phyloP scores from a whole-genome alignment of 2,888 invertebrate genomes.

The Gisinianus flammeolus region DNA sequence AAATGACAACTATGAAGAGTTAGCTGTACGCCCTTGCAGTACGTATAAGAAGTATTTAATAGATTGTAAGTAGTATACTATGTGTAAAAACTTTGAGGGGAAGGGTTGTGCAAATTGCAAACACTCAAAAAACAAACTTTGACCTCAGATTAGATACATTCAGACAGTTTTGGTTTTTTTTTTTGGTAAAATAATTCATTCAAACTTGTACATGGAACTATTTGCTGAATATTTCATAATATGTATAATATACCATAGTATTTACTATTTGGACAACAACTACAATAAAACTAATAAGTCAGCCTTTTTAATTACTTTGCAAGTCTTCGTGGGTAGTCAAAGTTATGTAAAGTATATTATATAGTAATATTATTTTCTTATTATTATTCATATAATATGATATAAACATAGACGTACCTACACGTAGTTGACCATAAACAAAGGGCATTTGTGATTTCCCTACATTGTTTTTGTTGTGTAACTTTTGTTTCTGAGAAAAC shows the following conservation, averaged over 20 bases:
- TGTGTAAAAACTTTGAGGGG: background rate
- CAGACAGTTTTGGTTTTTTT: background rate
- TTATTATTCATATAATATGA: background rate
- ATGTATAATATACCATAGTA: too few species aligned
- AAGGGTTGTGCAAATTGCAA: background rate
- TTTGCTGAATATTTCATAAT: background rate
- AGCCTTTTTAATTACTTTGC: constrained; percentile 40
- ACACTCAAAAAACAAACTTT: background rate
- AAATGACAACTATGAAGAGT: too few species aligned
- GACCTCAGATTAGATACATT: background rate
- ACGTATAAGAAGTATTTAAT: background rate
- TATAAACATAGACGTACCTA: constrained; percentile 12
- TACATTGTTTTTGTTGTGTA: background rate
- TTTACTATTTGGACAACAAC: background rate
- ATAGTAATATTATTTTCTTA: background rate
- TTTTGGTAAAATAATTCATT: background rate
- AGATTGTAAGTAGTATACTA: too few species aligned
- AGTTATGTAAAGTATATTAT: constrained; percentile 32
- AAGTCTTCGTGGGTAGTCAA: constrained; percentile 41
- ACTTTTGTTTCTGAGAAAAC: background rate
- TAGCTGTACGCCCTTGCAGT: background rate
- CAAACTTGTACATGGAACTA: background rate
- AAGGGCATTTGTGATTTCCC: background rate
- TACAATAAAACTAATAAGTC: constrained; percentile 33
- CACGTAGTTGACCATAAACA: background rate